Evolutionary conservation across 2,797 vertebrate genomes (phyloP).

Genomic region (Discoglossus pictus): DNA sequence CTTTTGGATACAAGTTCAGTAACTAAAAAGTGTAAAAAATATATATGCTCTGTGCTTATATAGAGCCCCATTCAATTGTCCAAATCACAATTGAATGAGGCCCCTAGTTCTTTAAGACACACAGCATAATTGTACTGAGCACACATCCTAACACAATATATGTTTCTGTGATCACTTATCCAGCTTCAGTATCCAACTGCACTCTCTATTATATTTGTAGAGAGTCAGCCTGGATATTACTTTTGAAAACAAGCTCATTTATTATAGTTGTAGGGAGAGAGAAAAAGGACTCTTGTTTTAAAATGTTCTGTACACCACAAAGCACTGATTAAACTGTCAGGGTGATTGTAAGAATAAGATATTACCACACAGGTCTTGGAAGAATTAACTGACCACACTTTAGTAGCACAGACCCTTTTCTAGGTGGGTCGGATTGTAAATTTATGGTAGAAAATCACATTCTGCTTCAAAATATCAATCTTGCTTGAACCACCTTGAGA

Average conservation of each 20-base stretch:
- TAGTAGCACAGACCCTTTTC: not conserved
- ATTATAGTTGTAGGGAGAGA: slow-evolving; percentile 29
- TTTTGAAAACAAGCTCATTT: slow-evolving; percentile 33
- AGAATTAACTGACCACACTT: slow-evolving; percentile 2
- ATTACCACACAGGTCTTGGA: slow-evolving; percentile 31
- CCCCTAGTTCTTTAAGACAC: no score
- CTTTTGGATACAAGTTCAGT: no score
- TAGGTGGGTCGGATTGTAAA: not conserved
- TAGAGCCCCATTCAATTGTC: no score
- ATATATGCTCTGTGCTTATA: no score
- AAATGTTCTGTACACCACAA: slow-evolving; percentile 44
- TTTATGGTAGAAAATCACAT: slow-evolving; percentile 17
- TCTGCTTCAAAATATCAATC: slow-evolving; percentile 16
- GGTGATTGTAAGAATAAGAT: slow-evolving; percentile 39
- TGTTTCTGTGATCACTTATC: not conserved
- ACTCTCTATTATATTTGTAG: slow-evolving; percentile 23
- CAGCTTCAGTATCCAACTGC: not conserved
- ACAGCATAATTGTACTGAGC: no score
- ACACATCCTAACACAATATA: no score
- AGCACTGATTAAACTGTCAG: slow-evolving; percentile 52
- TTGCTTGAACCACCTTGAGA: slow-evolving; percentile 11
- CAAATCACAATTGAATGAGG: no score
- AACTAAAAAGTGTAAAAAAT: no score
- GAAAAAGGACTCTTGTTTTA: slow-evolving; percentile 35
- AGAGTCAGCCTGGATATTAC: slow-evolving; percentile 21